Percentiles rank a stretch among this genome's conserved stretches.
Conservation (phyloP, 2,113 vertebrate species). For the Meles meles region DNA sequence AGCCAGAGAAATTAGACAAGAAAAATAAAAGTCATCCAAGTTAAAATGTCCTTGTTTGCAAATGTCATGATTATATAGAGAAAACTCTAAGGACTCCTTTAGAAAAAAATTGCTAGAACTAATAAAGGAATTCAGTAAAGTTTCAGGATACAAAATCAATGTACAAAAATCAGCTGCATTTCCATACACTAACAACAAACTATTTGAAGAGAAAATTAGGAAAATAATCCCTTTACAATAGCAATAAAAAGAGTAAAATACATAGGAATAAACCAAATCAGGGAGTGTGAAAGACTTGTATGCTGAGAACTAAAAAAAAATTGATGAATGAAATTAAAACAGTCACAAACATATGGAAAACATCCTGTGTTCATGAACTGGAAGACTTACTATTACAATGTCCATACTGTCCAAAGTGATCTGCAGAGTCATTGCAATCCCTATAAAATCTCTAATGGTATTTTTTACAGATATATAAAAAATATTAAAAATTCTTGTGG, state of each 20-base stretch:
- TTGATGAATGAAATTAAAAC: neutral
- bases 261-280: neutral
- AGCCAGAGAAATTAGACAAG: neutral
- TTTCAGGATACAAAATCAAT: neutral
- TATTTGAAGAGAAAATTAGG: neutral
- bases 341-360: neutral
- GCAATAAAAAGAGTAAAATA: neutral
- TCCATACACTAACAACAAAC: neutral
- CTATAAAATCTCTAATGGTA: neutral
- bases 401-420: neutral
- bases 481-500: neutral
- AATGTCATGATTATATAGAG: neutral
- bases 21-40: neutral
- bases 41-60: neutral
- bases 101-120: neutral
- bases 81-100: neutral
- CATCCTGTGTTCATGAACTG: neutral
- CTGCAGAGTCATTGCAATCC: neutral
- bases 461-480: neutral
- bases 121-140: neutral
- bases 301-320: neutral
- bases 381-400: neutral
- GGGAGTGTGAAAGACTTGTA: neutral
- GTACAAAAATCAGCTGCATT: neutral
- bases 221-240: neutral